Conservation (phyloP, 2,113 vertebrate species). For the Hippopotamus amphibius region DNA sequence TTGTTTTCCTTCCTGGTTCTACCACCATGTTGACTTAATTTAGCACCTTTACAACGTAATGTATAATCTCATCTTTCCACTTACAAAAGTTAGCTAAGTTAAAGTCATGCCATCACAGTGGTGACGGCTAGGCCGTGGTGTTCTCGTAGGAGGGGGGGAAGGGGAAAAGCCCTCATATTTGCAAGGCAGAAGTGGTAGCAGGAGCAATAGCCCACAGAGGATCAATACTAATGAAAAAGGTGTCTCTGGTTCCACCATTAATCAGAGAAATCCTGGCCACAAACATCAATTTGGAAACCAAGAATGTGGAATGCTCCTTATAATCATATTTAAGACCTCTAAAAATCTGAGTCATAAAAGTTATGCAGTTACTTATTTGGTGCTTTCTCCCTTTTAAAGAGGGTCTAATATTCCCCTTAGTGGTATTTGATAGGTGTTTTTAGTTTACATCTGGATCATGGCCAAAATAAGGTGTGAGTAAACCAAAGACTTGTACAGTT, state of each 20-base stretch:
- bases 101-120: background rate
- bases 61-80: background rate
- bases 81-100: background rate
- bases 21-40: background rate
- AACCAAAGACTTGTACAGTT: background rate
- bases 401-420: background rate
- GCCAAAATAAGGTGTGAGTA: background rate
- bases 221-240: background rate
- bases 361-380: background rate
- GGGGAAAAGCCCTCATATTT: background rate
- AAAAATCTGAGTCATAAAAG: background rate
- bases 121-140: background rate
- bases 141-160: accelerated
- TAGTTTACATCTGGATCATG: background rate
- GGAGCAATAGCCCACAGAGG: background rate
- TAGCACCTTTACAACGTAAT: background rate
- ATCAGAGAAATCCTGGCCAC: background rate
- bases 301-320: background rate
- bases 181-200: background rate
- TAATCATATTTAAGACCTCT: background rate
- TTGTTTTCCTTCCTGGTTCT: background rate
- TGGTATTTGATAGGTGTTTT: background rate
- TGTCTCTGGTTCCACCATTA: background rate
- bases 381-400: background rate
- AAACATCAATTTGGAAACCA: background rate